Evolutionary conservation across 2,888 invertebrate species (phyloP), one percentile per base, ranked within the genome.

Genomic region (Orchestes rusci): DNA sequence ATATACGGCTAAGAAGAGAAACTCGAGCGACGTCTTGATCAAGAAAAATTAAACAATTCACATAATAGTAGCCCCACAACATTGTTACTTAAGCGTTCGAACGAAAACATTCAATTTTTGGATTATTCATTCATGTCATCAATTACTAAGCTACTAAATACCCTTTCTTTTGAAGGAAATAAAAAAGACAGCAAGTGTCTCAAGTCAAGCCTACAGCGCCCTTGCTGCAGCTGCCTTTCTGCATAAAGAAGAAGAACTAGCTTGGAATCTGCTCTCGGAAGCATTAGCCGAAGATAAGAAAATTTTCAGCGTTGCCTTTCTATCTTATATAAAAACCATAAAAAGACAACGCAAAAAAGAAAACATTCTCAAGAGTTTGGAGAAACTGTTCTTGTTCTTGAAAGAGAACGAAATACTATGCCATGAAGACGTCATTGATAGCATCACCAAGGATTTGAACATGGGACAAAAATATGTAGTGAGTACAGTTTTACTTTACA

Each of bases 181-280:
- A 36, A 70, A 74, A 59, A 31, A 74, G 7, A 70, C 70, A 16
- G 54, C 63, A 42, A 61, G 57, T 3, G 79, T 80, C 2, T 68
- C 67, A 50, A 60, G 67, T 41, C 55, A 59, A 1, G 66, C 74
- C 0, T 79, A 77, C 51, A 75, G 73, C 55, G 67, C 68, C 1
- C 41, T 82, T 16, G 69, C 76, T 48, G 59, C 66, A 10, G 77
- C 80, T 39, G 75, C 84, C 2, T 61, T 62, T 50, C 81, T 84
- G 60, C 64, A 63, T 45, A 68, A 76, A 45, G 68, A 74, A 35
- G 75, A 71, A 39, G 66, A 73, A 30, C 58, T 78, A 38, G 87
- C 79, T 0, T 75, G 80, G 73, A 67, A 72, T 44, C 53, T 81
- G 13, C 64, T 86, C n/a, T 60, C 72, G 3, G 73, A 75, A 61